Evolutionary conservation across 2,888 invertebrate genomes (phyloP), one percentile per base, ranked within the genome.

Genomic region (Zhengitettix transpicula): DNA sequence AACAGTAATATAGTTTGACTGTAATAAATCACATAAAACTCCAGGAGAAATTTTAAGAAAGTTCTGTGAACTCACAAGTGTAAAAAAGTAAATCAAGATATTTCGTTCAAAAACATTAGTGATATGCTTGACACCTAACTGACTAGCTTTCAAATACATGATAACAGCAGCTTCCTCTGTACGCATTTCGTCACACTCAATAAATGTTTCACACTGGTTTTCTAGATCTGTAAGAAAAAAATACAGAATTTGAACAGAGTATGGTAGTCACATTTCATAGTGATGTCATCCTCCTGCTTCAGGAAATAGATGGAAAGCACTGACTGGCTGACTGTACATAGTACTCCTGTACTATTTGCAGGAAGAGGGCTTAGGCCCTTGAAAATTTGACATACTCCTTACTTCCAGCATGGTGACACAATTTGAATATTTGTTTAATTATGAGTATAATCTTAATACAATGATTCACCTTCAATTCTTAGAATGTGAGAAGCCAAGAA

Each of bases 21-120:
- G 78, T 1, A 89, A 72, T 60, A 88, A 75, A n/a, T 77, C 77
- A 66, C 81, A 78, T 1, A 88, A 70, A 67, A 88, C 87, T 12
- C 83, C 81, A 0, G 80, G 70, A 12, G 81, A 78, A 28, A 89
- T 71, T 59, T 81, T 77, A 1, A 88, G 72, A 71, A 85, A 89
- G 68, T 89, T 86, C 65, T 77, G 81, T 0, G 86, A 85, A 47
- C 87, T 83, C 40, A 89, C 88, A 15, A 89, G 73, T 60, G 85
- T 83, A n/a, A 89, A 71, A 70, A 88, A 89, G 70, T 88, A 89
- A 63, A 81, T 79, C 75, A 83, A 83, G n/a, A 89, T 82, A 56
- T 87, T 77, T 0, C 84, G 84, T 5, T 87, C 77, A 85, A 86
- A 85, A 47, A 85, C 69, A 65, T 85, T 83, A 75, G 82, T 79